Percentiles rank a stretch among this genome's conserved stretches.
These are phyloP conservation scores for Sphinx pinastri DNA, from an alignment of 2,888 invertebrate genomes.

Conservation along the genomic window DNA sequence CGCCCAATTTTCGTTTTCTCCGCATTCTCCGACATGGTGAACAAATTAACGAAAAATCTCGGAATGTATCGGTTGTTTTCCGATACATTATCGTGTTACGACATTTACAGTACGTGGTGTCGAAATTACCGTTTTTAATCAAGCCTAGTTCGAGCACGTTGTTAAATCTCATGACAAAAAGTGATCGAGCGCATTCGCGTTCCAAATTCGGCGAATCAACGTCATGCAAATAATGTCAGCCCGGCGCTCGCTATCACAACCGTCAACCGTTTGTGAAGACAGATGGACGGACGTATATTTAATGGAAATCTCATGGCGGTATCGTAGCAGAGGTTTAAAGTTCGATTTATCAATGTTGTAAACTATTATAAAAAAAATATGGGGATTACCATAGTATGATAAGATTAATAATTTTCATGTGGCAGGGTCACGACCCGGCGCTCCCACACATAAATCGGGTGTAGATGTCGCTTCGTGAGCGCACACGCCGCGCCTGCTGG, in stretches of 20 bases:
- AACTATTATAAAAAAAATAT: slow-evolving; percentile 18
- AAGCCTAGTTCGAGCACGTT: slow-evolving; percentile 50
- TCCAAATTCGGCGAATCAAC: slow-evolving; percentile 47
- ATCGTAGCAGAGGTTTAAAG: not conserved
- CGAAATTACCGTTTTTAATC: slow-evolving; percentile 63
- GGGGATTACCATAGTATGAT: slow-evolving; percentile 40
- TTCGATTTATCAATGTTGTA: slow-evolving; percentile 19
- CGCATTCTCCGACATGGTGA: slow-evolving; percentile 59
- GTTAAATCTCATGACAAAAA: slow-evolving; percentile 48
- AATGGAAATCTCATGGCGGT: slow-evolving; percentile 13
- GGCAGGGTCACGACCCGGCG: slow-evolving; percentile 63
- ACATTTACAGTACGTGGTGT: slow-evolving; percentile 54
- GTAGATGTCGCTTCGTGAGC: slow-evolving; percentile 69
- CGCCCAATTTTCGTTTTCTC: slow-evolving; percentile 75
- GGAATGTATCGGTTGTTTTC: slow-evolving; percentile 53
- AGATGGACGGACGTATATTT: slow-evolving; percentile 11
- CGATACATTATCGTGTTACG: slow-evolving; percentile 51
- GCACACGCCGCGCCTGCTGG: slow-evolving; percentile 45
- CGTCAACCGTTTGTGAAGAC: slow-evolving; percentile 14
- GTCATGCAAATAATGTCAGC: slow-evolving; percentile 44
- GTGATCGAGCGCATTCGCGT: slow-evolving; percentile 50
- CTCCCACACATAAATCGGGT: slow-evolving; percentile 75
- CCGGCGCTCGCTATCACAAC: slow-evolving; percentile 19
- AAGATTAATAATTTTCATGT: slow-evolving; percentile 70
- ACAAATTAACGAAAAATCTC: slow-evolving; percentile 56